Conservation (phyloP, 2,797 vertebrate species). For the Microtus obscurus region DNA sequence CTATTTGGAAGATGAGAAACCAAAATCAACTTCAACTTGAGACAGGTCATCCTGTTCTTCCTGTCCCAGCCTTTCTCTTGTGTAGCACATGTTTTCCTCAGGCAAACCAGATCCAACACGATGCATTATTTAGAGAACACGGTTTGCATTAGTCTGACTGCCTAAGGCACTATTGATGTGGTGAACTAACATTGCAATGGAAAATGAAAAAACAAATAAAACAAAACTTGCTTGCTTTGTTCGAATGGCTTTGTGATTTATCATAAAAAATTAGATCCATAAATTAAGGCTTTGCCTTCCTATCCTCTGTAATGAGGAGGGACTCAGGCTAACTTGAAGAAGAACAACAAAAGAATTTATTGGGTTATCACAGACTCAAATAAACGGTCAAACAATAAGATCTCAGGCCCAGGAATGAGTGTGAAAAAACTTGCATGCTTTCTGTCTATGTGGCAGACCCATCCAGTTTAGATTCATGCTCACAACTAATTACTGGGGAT, state of each 20-base stretch:
- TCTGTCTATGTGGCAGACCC: not conserved
- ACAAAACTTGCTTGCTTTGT: not conserved
- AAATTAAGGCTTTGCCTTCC: not conserved
- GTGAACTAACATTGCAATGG: conserved; percentile 11
- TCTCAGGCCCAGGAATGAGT: not conserved
- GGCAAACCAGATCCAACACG: conserved; percentile 14
- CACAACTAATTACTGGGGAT: not conserved
- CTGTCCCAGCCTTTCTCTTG: conserved; percentile 12
- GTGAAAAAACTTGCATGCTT: not conserved
- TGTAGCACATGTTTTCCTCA: conserved; percentile 58
- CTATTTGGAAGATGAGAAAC: conserved; percentile 34
- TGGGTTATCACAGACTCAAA: not conserved
- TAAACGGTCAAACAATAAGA: not conserved
- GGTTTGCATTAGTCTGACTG: conserved; percentile 49
- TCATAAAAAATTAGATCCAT: conserved; percentile 41
- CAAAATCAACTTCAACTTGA: conserved; percentile 54
- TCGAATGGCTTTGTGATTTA: conserved; percentile 58
- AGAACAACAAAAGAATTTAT: not conserved
- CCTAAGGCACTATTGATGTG: not conserved
- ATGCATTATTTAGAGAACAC: conserved; percentile 68
- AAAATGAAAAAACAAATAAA: not conserved
- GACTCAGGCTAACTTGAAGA: conserved; percentile 35
- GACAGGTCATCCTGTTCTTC: conserved; percentile 33
- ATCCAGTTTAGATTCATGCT: not conserved
- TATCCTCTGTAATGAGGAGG: not conserved